Percentiles rank a stretch among this genome's conserved stretches.
These are phyloP conservation scores for Serranus cabrilla DNA, from an alignment of 2,797 vertebrate genomes.

Conservation along the genomic window DNA sequence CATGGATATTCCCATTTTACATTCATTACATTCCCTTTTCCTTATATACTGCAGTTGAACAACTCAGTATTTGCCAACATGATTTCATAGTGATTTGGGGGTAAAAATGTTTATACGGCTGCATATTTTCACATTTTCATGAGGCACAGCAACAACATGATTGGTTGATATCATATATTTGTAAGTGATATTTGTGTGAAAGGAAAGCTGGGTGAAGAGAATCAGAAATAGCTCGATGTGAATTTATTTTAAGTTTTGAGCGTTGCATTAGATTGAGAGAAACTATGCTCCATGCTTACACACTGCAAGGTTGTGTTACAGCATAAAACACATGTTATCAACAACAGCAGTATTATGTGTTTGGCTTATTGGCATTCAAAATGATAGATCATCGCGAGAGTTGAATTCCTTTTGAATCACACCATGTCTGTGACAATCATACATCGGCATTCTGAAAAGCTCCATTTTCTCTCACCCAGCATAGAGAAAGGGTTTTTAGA, in stretches of 20 bases:
- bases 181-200: constrained; percentile 1
- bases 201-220: not conserved
- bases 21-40: constrained; percentile 2
- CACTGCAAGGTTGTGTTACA: not conserved
- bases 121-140: constrained; percentile 33
- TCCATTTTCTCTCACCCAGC: not conserved
- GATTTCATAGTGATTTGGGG: constrained; percentile 6
- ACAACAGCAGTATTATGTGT: not conserved
- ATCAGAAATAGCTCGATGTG: constrained; percentile 2
- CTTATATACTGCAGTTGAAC: not conserved
- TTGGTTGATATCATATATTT: constrained; percentile 7
- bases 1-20: constrained; percentile 5
- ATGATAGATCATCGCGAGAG: not conserved
- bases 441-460: not conserved
- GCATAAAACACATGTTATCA: not conserved
- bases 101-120: not conserved
- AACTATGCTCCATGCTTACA: not conserved
- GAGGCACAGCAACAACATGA: not conserved
- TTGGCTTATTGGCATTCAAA: not conserved
- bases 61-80: not conserved
- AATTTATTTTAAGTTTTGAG: not conserved
- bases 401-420: not conserved
- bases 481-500: constrained; percentile 8
- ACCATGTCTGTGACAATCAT: constrained; percentile 1
- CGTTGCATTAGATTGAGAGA: not conserved